Evolutionary conservation across 2,113 vertebrate species (phyloP), one percentile per base, ranked within the genome.

Genomic region (Dipodomys ordii): DNA sequence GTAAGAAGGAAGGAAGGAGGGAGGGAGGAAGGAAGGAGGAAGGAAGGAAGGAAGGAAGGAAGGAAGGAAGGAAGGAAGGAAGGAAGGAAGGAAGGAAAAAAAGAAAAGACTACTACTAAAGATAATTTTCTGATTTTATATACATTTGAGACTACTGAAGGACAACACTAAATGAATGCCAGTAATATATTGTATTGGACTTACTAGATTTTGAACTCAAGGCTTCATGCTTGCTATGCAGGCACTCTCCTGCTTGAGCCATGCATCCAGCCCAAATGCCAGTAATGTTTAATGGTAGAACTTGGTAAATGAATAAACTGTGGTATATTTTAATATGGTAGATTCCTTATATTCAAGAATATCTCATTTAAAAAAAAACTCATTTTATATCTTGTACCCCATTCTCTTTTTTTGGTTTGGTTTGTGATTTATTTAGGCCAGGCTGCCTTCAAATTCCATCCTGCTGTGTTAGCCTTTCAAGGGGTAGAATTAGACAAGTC

Each of bases 91-190:
- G 76, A 32, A 39, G 25, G 64, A 57, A 13, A 16, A 67, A 87
- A 86, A 89, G 81, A 57, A 3, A 85, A 86, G 81, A 13, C 20
- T 67, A 1, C 35, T 27, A n/a, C 71, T 92, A 76, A 71, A 87
- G 91, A 93, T 78, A 85, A 93, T 77, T 95, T n/a, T 46, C 49
- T 93, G 6, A 79, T 77, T 83, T 67, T 83, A 82, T 68, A 78
- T 62, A 89, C 10, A 62, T 53, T 25, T 91, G 22, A 87, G 93
- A 94, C 27, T 65, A 13, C 60, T 88, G 82, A 76, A 96, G 92
- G 76, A 39, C 30, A 89, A 22, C 84, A 93, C 49, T 91, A 35
- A 78, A 32, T 20, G 20, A 76, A 91, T 79, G 53, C 53, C n/a
- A 78, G n/a, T 87, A 79, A 77, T 79, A 72, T 39, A 49, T 49